phyloP scores from a whole-genome alignment of 2,888 invertebrate genomes.

The Cancer borealis region DNA sequence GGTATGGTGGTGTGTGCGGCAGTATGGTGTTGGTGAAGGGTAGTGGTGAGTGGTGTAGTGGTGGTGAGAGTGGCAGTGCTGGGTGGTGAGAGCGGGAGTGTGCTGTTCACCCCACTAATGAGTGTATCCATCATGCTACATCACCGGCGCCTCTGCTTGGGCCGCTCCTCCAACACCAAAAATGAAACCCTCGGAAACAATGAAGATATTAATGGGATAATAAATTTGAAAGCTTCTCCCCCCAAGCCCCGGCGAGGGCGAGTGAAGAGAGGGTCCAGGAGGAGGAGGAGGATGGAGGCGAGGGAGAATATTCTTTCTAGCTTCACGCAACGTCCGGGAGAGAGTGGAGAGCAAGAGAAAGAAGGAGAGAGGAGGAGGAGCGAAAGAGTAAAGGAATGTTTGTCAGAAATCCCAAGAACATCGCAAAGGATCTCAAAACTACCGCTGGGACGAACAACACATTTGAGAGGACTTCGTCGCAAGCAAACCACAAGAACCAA shows the following conservation, averaged over 20 bases:
- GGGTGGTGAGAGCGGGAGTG: background rate
- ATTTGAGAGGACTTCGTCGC: background rate
- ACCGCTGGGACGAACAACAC: background rate
- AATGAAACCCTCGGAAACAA: constrained; percentile 53
- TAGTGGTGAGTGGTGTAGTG: background rate
- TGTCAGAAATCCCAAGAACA: background rate
- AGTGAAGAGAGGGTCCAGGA: background rate
- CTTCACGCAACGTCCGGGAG: constrained; percentile 25
- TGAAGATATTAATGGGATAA: constrained; percentile 54
- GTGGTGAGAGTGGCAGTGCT: background rate
- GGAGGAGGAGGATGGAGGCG: background rate
- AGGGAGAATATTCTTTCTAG: constrained; percentile 25
- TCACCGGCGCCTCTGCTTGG: constrained; percentile 34
- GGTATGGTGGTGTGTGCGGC: background rate
- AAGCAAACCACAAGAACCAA: background rate
- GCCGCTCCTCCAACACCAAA: constrained; percentile 43
- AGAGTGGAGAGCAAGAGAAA: background rate
- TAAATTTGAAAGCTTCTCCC: constrained; percentile 13
- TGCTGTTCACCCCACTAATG: constrained; percentile 49
- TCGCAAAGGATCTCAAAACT: background rate
- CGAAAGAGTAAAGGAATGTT: background rate
- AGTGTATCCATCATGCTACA: constrained; percentile 43
- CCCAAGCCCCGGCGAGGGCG: background rate
- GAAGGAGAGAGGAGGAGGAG: background rate
- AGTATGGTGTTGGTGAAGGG: background rate